Percentiles rank a stretch among this genome's conserved stretches.
These are phyloP conservation scores for Papilio gigon DNA, from an alignment of 2,888 invertebrate species.

Conservation along the genomic window DNA sequence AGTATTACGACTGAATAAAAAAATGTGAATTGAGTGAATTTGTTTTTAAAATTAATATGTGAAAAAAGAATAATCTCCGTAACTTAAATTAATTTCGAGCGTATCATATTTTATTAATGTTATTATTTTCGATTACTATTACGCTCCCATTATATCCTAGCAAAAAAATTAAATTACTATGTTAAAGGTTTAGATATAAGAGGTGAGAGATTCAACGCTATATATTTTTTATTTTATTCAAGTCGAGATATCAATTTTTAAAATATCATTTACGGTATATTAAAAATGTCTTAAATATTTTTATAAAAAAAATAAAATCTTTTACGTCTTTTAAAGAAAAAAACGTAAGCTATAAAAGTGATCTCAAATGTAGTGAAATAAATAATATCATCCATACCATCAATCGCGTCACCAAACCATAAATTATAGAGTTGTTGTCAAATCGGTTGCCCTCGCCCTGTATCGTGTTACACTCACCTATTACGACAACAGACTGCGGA, in stretches of 20 bases:
- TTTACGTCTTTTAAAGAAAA: not conserved
- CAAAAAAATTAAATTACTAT: not conserved
- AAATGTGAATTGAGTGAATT: no score
- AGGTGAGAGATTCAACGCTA: not conserved
- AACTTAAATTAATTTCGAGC: not conserved
- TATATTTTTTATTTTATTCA: conserved; percentile 1
- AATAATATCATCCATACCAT: conserved; percentile 72
- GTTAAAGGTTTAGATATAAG: not conserved
- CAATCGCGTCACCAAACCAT: conserved; percentile 71
- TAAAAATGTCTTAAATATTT: not conserved
- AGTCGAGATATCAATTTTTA: not conserved
- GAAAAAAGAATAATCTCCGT: not conserved
- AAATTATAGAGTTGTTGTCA: conserved; percentile 67
- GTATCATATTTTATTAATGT: not conserved
- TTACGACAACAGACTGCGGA: conserved; percentile 58
- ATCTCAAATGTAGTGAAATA: conserved; percentile 60
- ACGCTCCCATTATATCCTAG: not conserved
- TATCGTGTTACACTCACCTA: conserved; percentile 53
- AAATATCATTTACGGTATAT: not conserved
- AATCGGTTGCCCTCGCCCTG: conserved; percentile 46
- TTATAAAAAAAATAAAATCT: not conserved
- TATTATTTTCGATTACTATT: conserved; percentile 7
- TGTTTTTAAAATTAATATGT: no score
- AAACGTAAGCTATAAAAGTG: conserved; percentile 58
- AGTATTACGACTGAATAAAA: no score